These are phyloP conservation scores for Heliconius ismenius DNA, from an alignment of 2,888 invertebrate species.

Conservation along the genomic window DNA sequence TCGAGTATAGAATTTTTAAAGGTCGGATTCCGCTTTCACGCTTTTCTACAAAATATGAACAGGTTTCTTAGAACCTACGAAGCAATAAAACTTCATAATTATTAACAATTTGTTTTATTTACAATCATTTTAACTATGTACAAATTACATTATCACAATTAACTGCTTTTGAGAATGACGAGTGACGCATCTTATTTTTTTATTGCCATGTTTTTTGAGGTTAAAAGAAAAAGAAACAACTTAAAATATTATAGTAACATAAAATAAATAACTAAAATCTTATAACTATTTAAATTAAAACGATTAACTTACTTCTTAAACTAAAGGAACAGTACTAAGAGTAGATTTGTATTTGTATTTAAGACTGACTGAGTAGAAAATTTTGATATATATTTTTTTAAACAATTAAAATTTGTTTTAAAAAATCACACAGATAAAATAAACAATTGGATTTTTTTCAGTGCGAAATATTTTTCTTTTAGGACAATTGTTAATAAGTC, in stretches of 20 bases:
- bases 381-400: background rate
- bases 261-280: constrained; percentile 42
- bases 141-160: constrained; percentile 47
- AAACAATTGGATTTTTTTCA: background rate
- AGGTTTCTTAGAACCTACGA: no score
- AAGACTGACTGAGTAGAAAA: background rate
- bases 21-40: no score
- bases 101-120: constrained; percentile 41
- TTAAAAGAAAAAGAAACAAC: constrained; percentile 13
- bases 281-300: constrained; percentile 41
- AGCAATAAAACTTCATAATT: constrained; percentile 13
- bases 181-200: background rate
- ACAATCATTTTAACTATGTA: constrained; percentile 46
- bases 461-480: background rate
- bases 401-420: background rate
- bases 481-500: background rate
- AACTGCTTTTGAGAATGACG: constrained; percentile 43
- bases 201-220: constrained; percentile 3
- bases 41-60: no score
- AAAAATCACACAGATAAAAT: background rate
- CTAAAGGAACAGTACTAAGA: constrained; percentile 40
- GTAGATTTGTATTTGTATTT: constrained; percentile 2
- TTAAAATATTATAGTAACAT: constrained; percentile 40
- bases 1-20: background rate
- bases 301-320: constrained; percentile 39